Percentiles rank a stretch among this genome's conserved stretches.
Conservation (phyloP, 1,140 invertebrate genomes). For the Drosophila ohnishii region DNA sequence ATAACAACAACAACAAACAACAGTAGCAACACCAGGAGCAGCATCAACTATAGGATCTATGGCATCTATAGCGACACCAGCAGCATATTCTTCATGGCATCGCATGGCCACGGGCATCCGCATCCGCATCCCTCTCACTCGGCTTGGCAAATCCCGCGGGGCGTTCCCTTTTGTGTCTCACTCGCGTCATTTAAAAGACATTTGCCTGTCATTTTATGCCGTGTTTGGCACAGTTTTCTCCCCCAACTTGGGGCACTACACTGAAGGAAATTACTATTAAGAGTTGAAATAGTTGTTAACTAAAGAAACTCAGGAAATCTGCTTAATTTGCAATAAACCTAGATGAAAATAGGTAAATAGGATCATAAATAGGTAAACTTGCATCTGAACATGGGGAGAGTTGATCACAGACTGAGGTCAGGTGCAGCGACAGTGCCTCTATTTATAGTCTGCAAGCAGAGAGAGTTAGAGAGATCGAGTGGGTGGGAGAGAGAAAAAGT, state of each 20-base stretch:
- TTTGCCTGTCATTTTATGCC: slow-evolving; percentile 81
- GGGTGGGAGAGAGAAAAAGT: not conserved
- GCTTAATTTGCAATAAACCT: too few relatives aligned
- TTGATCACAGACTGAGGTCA: not conserved
- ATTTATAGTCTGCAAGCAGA: not conserved
- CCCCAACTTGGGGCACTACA: slow-evolving; percentile 28
- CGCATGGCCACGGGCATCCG: slow-evolving; percentile 31
- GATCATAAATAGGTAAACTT: not conserved
- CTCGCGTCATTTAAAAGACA: slow-evolving; percentile 81
- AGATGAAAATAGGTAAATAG: too few relatives aligned
- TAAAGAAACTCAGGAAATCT: not conserved
- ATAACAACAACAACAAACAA: not conserved
- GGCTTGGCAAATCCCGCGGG: slow-evolving; percentile 67
- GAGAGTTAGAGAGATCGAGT: not conserved
- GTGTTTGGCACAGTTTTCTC: slow-evolving; percentile 78
- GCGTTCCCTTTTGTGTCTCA: slow-evolving; percentile 79
- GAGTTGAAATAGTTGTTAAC: too few relatives aligned
- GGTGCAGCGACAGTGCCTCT: not conserved
- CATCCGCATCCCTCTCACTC: slow-evolving; percentile 14
- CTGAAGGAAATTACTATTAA: not conserved
- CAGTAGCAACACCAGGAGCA: not conserved
- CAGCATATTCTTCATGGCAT: slow-evolving; percentile 47
- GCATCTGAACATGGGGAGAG: not conserved
- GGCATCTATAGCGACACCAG: slow-evolving; percentile 40
- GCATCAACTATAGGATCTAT: slow-evolving; percentile 33